Percentiles rank a stretch among this genome's conserved stretches.
phyloP scores from a whole-genome alignment of 2,888 invertebrate genomes.

The Standfussiana lucernea region DNA sequence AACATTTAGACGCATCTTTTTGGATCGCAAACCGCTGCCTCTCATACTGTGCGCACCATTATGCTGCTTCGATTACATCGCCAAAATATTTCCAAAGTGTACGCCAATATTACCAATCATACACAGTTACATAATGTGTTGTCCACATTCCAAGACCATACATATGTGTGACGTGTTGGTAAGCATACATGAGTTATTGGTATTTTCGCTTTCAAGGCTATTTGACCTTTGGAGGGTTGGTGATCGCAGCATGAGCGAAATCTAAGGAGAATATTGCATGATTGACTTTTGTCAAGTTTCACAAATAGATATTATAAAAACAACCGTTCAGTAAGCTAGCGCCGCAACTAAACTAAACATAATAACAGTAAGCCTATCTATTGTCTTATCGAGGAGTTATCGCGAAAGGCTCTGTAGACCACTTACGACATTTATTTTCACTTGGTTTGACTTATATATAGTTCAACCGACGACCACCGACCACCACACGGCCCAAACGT shows the following conservation, averaged over 20 bases:
- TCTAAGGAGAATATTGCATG: not conserved
- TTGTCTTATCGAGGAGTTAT: not conserved
- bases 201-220: not conserved
- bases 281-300: not conserved
- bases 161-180: not conserved
- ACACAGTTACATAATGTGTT: not conserved
- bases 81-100: conserved; percentile 22
- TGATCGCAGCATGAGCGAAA: not conserved
- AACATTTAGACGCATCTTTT: not conserved
- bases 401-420: no score
- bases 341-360: not conserved
- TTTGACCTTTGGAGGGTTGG: not conserved
- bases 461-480: not conserved
- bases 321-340: not conserved
- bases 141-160: not conserved
- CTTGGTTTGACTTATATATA: not conserved
- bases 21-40: not conserved
- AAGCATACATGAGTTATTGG: not conserved
- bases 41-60: conserved; percentile 5
- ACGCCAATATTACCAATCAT: conserved; percentile 10
- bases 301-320: not conserved
- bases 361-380: not conserved
- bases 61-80: conserved; percentile 29
- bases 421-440: not conserved
- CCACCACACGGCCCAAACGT: conserved; percentile 30